Conservation (phyloP, 2,113 vertebrate species). For the Irena cyanogastra region DNA sequence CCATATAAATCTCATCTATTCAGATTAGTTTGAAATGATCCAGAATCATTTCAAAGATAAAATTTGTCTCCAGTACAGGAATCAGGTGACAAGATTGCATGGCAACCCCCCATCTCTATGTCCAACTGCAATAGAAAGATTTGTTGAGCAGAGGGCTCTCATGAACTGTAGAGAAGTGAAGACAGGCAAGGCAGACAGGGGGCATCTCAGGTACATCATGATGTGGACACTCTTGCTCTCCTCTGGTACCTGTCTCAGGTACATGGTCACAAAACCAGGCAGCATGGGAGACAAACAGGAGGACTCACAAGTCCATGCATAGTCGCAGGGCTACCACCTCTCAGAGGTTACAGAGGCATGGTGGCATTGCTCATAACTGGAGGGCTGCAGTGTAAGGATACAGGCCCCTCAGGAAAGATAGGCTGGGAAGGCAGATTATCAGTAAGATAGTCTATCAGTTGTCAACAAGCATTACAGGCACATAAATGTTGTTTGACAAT, state of each 20-base stretch:
- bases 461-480: not conserved
- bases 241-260: not conserved
- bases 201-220: not conserved
- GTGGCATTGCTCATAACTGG: not conserved
- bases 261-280: not conserved
- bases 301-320: not conserved
- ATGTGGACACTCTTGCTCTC: not conserved
- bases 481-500: not conserved
- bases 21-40: not conserved
- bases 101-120: not conserved
- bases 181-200: not conserved
- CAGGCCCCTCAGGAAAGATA: not conserved
- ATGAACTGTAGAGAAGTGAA: not conserved
- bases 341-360: not conserved
- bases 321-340: not conserved
- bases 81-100: not conserved
- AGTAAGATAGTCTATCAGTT: not conserved
- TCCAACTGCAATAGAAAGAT: not conserved
- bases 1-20: not conserved
- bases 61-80: not conserved
- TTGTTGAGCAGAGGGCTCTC: not conserved
- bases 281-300: not conserved
- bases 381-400: too few species aligned
- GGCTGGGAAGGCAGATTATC: not conserved
- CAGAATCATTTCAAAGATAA: not conserved